Evolutionary conservation across 2,797 vertebrate genomes (phyloP).

Genomic region (Lycodopsis pacificus): DNA sequence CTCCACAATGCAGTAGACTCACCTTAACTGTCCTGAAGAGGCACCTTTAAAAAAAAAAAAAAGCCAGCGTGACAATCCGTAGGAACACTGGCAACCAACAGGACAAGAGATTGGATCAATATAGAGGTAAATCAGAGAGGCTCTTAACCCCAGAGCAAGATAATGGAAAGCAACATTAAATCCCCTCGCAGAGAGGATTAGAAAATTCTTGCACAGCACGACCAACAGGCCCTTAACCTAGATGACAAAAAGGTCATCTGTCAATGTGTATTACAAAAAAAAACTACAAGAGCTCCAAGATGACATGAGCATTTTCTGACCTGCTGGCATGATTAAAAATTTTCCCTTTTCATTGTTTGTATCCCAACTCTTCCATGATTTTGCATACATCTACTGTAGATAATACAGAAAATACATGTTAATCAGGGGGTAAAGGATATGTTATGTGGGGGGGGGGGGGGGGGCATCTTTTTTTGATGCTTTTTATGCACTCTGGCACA

Average conservation of each 20-base stretch:
- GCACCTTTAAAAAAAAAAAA: conserved; percentile 6
- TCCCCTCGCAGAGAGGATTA: conserved; percentile 35
- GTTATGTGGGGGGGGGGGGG: background rate
- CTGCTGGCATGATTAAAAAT: background rate
- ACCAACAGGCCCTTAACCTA: conserved; percentile 9
- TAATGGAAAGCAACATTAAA: conserved; percentile 41
- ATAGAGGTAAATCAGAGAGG: conserved; percentile 40
- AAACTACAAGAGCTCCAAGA: background rate
- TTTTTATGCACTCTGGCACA: background rate
- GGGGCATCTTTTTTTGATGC: background rate
- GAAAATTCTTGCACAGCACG: conserved; percentile 10
- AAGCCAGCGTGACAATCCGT: conserved; percentile 17
- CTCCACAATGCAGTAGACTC: conserved; percentile 55
- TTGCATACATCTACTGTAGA: no score
- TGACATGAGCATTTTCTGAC: background rate
- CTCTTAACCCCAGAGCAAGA: conserved; percentile 22
- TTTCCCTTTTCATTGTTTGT: background rate
- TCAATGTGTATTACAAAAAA: conserved; percentile 1
- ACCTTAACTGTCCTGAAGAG: conserved; percentile 59
- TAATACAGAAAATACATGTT: background rate
- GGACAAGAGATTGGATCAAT: conserved; percentile 51
- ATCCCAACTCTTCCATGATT: background rate
- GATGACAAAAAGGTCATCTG: conserved; percentile 16
- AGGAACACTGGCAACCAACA: conserved; percentile 45
- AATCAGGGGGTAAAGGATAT: background rate